phyloP scores from a whole-genome alignment of 2,888 invertebrate species.

The Chalcis sispes region DNA sequence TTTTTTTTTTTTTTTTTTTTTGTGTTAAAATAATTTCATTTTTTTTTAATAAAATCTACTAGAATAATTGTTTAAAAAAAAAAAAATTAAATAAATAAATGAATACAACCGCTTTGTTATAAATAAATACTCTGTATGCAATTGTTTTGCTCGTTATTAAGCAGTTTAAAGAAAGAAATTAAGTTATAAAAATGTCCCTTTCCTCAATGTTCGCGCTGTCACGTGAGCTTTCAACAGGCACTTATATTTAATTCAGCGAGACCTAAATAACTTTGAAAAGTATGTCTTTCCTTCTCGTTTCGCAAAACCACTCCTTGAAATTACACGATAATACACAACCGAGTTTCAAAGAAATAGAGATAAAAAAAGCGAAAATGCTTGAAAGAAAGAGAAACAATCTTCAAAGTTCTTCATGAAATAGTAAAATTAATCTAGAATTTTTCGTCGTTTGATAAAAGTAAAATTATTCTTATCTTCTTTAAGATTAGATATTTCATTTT shows the following conservation, averaged over 20 bases:
- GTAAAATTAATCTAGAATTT: not conserved
- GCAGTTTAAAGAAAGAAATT: conserved; percentile 6
- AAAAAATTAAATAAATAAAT: too few relatives aligned
- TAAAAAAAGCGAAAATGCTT: not conserved
- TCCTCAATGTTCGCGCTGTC: not conserved
- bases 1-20: too few relatives aligned
- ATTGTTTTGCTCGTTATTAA: too few relatives aligned
- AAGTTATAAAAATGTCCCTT: not conserved
- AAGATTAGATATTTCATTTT: not conserved
- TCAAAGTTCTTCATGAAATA: not conserved
- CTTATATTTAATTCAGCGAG: conserved; percentile 17
- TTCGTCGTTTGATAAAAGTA: not conserved
- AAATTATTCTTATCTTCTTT: too few relatives aligned
- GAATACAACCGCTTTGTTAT: too few relatives aligned
- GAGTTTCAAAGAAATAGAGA: too few relatives aligned
- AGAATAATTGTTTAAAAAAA: too few relatives aligned
- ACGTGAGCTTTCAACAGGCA: not conserved
- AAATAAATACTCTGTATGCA: too few relatives aligned
- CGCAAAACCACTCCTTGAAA: conserved; percentile 3
- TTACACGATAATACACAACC: not conserved
- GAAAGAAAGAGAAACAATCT: not conserved
- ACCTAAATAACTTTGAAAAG: conserved; percentile 22
- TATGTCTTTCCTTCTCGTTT: not conserved
- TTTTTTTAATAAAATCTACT: too few relatives aligned
- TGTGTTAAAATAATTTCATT: too few relatives aligned